Evolutionary conservation across 2,113 vertebrate species (phyloP).

Genomic region (Plecotus auritus): DNA sequence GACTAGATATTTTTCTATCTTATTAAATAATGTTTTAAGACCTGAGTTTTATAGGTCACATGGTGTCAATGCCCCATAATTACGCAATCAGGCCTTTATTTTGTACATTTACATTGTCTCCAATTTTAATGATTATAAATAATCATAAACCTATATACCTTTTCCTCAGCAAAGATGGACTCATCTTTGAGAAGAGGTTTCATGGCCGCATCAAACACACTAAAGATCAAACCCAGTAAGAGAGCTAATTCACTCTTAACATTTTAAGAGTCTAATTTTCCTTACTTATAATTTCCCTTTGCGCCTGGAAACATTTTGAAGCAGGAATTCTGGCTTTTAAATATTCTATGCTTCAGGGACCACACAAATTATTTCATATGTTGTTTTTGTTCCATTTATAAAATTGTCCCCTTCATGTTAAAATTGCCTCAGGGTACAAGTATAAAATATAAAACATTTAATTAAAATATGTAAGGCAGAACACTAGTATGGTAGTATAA

Average conservation of each 20-base stretch:
- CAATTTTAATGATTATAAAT: not conserved
- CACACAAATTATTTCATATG: constrained; percentile 24
- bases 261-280: constrained; percentile 54
- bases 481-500: constrained; percentile 15
- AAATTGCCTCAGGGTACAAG: constrained; percentile 33
- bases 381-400: constrained; percentile 7
- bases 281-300: constrained; percentile 25
- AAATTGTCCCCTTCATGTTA: constrained; percentile 49
- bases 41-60: not conserved
- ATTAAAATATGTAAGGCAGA: constrained; percentile 61
- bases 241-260: constrained; percentile 25
- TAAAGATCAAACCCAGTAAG: constrained; percentile 24
- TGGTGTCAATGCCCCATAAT: not conserved
- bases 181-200: constrained; percentile 5
- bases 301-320: constrained; percentile 51
- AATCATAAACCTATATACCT: not conserved
- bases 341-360: constrained; percentile 9
- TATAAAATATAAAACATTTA: constrained; percentile 46
- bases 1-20: not conserved
- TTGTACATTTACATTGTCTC: not conserved
- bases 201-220: not conserved
- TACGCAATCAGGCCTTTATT: not conserved
- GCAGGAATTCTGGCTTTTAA: constrained; percentile 48
- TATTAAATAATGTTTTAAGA: not conserved
- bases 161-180: constrained; percentile 1